Conservation (phyloP, 2,113 vertebrate genomes). For the Mastomys coucha region DNA sequence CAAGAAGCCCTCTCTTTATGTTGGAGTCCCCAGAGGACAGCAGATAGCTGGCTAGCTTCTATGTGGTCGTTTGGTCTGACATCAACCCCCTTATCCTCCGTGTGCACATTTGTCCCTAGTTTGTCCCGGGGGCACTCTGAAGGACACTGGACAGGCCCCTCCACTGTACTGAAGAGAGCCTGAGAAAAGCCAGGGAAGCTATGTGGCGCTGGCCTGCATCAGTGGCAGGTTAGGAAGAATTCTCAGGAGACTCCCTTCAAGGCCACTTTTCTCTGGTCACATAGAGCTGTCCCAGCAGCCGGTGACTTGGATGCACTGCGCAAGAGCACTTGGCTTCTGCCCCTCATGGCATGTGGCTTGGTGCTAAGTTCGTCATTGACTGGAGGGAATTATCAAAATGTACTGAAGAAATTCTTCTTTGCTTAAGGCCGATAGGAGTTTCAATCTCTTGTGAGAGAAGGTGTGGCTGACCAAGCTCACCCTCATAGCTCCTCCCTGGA, state of each 20-base stretch:
- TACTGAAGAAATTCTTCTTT: background rate
- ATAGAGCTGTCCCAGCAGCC: background rate
- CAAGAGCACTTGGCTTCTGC: background rate
- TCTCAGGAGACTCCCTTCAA: background rate
- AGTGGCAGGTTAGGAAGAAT: too few species aligned
- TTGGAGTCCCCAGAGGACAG: slow-evolving; percentile 1
- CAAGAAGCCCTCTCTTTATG: background rate
- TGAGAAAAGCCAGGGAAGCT: background rate
- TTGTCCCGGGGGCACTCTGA: background rate
- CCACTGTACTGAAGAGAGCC: background rate
- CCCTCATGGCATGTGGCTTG: background rate
- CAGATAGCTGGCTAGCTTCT: slow-evolving; percentile 52
- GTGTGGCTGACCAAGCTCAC: background rate
- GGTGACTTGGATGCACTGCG: background rate
- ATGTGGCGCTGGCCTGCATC: background rate
- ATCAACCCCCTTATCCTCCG: slow-evolving; percentile 25
- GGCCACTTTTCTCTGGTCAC: background rate
- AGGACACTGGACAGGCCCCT: background rate
- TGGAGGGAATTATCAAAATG: background rate
- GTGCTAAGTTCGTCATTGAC: background rate
- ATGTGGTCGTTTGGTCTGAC: slow-evolving; percentile 41
- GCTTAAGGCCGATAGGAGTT: background rate
- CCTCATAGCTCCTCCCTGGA: background rate
- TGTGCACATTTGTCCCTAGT: slow-evolving; percentile 34
- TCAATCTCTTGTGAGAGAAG: slow-evolving; percentile 35